Evolutionary conservation across 2,797 vertebrate species (phyloP).

Genomic region (Sebastes kiyomatsui): DNA sequence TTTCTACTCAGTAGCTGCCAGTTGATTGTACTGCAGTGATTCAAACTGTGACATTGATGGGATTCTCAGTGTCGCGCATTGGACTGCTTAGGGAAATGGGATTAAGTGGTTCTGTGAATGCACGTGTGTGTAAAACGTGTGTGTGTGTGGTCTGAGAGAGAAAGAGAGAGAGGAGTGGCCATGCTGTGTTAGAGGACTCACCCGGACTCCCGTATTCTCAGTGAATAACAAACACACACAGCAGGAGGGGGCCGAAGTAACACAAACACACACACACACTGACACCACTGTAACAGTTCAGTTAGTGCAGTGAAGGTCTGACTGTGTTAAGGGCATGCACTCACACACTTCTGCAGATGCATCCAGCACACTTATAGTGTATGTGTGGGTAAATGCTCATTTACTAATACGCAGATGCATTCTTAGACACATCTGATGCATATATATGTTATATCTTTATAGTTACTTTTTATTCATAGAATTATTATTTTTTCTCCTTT

Average conservation of each 20-base stretch:
- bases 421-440: neutral
- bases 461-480: neutral
- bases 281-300: neutral
- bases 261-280: neutral
- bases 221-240: constrained; percentile 47
- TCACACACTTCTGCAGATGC: constrained; percentile 7
- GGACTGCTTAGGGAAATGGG: constrained; percentile 74
- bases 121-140: neutral
- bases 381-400: neutral
- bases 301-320: neutral
- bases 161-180: constrained; percentile 21
- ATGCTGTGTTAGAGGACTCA: constrained; percentile 41
- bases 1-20: constrained; percentile 68
- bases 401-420: neutral
- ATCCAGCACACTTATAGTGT: neutral
- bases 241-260: constrained; percentile 9
- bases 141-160: constrained; percentile 40
- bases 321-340: neutral
- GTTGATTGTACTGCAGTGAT: constrained; percentile 73
- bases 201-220: constrained; percentile 36
- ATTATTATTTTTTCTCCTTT: neutral
- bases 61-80: constrained; percentile 65
- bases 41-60: constrained; percentile 75
- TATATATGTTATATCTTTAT: neutral
- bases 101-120: constrained; percentile 56